Percentiles rank a stretch among this genome's conserved stretches.
Conservation (phyloP, 1,140 invertebrate species). For the Megathymus violae region DNA sequence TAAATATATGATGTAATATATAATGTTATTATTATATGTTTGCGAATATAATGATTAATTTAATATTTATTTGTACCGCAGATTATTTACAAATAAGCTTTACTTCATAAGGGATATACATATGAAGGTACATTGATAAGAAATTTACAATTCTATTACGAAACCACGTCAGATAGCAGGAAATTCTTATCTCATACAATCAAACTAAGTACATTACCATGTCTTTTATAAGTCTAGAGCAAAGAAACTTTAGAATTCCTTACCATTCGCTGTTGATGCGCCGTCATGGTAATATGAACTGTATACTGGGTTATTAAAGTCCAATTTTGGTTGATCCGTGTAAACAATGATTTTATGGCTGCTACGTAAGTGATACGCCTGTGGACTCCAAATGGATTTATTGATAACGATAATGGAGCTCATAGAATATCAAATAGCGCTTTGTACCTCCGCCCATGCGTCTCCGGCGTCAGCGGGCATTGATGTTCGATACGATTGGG, state of each 20-base stretch:
- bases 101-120: too few species aligned
- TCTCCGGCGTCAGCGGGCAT: constrained; percentile 13
- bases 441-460: constrained; percentile 39
- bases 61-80: too few species aligned
- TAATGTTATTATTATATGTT: too few species aligned
- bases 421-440: constrained; percentile 54
- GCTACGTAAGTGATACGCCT: constrained; percentile 47
- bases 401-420: constrained; percentile 52
- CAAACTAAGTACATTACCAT: constrained; percentile 43
- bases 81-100: too few species aligned
- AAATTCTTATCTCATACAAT: constrained; percentile 42
- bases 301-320: constrained; percentile 12
- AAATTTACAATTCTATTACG: constrained; percentile 32
- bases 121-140: background rate
- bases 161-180: constrained; percentile 38
- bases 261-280: constrained; percentile 14
- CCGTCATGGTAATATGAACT: background rate
- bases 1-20: too few species aligned
- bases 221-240: constrained; percentile 39
- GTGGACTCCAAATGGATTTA: constrained; percentile 60
- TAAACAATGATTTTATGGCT: constrained; percentile 46
- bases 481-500: constrained; percentile 18
- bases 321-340: constrained; percentile 30
- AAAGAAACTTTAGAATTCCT: constrained; percentile 31
- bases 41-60: too few species aligned